These are phyloP conservation scores for Parelbella ahira DNA, from an alignment of 2,888 invertebrate species.

Conservation along the genomic window DNA sequence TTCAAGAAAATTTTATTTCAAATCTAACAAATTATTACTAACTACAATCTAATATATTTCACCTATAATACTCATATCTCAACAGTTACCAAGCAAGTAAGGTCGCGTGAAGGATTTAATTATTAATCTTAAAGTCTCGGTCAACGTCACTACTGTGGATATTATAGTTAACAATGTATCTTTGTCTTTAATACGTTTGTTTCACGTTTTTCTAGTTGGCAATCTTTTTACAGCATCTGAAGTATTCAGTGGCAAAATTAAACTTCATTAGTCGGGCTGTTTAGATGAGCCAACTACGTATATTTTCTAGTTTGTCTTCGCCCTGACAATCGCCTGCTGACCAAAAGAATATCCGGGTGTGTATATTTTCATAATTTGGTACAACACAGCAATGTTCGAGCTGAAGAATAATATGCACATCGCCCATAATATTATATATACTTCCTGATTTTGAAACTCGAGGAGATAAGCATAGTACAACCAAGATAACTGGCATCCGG, in stretches of 20 bases:
- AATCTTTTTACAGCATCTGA: too few species aligned
- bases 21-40: conserved; percentile 34
- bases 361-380: conserved; percentile 74
- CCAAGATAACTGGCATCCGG: conserved; percentile 91
- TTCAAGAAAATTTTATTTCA: conserved; percentile 32
- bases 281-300: conserved; percentile 11
- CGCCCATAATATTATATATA: conserved; percentile 91
- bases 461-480: conserved; percentile 93
- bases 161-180: too few species aligned
- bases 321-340: conserved; percentile 26
- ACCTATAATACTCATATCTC: too few species aligned
- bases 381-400: conserved; percentile 87
- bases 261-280: too few species aligned
- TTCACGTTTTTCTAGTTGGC: too few species aligned
- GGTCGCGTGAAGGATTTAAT: not conserved
- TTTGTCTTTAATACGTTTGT: too few species aligned
- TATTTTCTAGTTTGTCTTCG: conserved; percentile 27
- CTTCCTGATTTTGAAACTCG: conserved; percentile 92
- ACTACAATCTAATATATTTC: conserved; percentile 29
- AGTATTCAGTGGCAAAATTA: too few species aligned
- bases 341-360: conserved; percentile 57
- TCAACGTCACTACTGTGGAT: too few species aligned
- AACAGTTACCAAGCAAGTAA: too few species aligned
- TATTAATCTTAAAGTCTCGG: conserved; percentile 2
- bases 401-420: conserved; percentile 91